These are phyloP conservation scores for Pseudotriccus pelzelni DNA, from an alignment of 2,797 vertebrate genomes.

Conservation along the genomic window DNA sequence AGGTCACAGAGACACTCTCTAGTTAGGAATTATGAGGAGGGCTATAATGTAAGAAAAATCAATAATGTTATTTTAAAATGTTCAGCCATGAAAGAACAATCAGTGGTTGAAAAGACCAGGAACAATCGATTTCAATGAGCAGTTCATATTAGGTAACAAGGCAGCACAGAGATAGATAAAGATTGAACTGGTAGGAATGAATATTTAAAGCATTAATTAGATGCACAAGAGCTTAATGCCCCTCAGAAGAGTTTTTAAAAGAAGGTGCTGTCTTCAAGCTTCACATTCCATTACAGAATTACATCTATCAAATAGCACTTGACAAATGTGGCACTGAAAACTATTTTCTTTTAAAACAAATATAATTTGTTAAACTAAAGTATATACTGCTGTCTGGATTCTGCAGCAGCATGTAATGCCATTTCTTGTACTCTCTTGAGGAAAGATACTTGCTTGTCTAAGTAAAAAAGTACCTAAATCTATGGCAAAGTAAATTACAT, in stretches of 20 bases:
- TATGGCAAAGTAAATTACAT: not conserved
- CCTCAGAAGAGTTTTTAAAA: not conserved
- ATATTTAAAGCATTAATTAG: slow-evolving; percentile 52
- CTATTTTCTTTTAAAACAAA: not conserved
- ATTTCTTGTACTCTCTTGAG: not conserved
- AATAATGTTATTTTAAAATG: slow-evolving; percentile 34
- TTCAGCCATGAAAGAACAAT: slow-evolving; percentile 43
- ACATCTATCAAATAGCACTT: not conserved
- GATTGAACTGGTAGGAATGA: slow-evolving; percentile 25
- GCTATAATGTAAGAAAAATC: slow-evolving; percentile 40
- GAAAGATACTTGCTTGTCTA: not conserved
- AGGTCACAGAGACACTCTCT: not conserved
- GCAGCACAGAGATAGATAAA: not conserved
- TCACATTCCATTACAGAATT: slow-evolving; percentile 24
- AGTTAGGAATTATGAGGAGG: not conserved
- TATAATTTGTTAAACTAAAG: not conserved
- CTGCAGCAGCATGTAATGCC: not conserved
- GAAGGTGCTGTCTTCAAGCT: not conserved
- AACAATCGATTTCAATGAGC: slow-evolving; percentile 22
- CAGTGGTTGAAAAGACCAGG: not conserved
- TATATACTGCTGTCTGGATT: not conserved
- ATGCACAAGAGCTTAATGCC: not conserved
- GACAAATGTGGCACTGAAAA: not conserved
- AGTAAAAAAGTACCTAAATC: not conserved
- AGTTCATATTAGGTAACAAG: slow-evolving; percentile 27